These are phyloP conservation scores for Armadillidium nasatum DNA, from an alignment of 1,140 invertebrate genomes.

Conservation along the genomic window DNA sequence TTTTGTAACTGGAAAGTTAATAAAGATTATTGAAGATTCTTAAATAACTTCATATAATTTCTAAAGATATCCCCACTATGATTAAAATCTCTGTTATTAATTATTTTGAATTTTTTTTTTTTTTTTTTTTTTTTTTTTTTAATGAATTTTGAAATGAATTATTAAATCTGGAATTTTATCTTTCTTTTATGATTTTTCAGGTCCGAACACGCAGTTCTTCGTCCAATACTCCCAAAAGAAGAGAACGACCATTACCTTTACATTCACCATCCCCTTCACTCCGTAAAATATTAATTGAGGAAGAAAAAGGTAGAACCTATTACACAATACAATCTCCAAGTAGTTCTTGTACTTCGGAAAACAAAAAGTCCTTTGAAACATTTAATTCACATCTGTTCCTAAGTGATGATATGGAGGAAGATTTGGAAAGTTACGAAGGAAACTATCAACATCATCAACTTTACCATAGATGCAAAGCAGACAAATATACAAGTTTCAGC, in stretches of 20 bases:
- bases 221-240: not conserved
- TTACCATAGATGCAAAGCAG: not conserved
- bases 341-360: not conserved
- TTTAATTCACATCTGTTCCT: slow-evolving; percentile 1
- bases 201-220: not conserved
- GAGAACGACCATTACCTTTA: not conserved
- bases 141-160: no score
- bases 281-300: not conserved
- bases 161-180: no score
- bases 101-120: no score
- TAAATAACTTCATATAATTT: no score
- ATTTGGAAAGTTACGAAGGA: not conserved
- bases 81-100: no score
- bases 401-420: not conserved
- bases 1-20: no score
- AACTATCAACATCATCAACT: not conserved
- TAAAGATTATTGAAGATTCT: no score
- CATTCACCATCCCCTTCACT: not conserved
- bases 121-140: no score
- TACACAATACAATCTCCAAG: not conserved
- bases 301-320: not conserved
- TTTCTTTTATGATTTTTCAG: not conserved
- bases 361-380: not conserved
- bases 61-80: no score
- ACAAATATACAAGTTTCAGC: not conserved